phyloP scores from a whole-genome alignment of 2,113 vertebrate species.

The Callospermophilus lateralis region DNA sequence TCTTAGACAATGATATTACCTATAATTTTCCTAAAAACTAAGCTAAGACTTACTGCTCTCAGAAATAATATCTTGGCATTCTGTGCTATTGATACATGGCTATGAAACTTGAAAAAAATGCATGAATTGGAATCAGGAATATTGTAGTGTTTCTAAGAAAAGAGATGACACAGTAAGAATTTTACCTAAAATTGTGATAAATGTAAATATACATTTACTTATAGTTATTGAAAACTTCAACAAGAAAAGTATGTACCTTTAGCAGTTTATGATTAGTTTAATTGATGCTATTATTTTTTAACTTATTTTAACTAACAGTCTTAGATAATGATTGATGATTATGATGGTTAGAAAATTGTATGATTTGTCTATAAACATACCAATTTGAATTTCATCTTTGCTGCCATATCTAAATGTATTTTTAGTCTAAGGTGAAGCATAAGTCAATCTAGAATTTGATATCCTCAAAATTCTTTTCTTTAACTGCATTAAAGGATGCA shows the following conservation, averaged over 20 bases:
- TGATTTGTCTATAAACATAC: not conserved
- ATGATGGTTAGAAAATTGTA: not conserved
- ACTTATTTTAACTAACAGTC: not conserved
- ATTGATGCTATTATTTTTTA: not conserved
- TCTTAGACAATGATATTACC: not conserved
- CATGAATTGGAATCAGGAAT: not conserved
- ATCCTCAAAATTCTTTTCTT: not conserved
- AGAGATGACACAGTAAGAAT: not conserved
- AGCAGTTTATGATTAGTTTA: not conserved
- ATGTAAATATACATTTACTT: not conserved
- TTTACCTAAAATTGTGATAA: not conserved
- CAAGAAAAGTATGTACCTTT: not conserved
- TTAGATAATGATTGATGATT: not conserved
- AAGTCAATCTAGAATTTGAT: not conserved
- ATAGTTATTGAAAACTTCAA: not conserved
- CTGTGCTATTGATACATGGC: not conserved
- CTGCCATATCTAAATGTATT: not conserved
- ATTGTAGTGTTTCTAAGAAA: not conserved
- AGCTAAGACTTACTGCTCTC: not conserved
- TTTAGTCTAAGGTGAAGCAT: not conserved
- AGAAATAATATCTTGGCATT: not conserved
- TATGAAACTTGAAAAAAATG: not conserved
- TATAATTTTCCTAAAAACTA: not conserved
- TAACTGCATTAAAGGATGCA: not conserved
- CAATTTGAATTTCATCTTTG: not conserved